A percentile compares a stretch with the other conserved stretches of the same genome.
These are phyloP conservation scores for Procavia capensis DNA, from an alignment of 2,113 vertebrate genomes.

Conservation along the genomic window DNA sequence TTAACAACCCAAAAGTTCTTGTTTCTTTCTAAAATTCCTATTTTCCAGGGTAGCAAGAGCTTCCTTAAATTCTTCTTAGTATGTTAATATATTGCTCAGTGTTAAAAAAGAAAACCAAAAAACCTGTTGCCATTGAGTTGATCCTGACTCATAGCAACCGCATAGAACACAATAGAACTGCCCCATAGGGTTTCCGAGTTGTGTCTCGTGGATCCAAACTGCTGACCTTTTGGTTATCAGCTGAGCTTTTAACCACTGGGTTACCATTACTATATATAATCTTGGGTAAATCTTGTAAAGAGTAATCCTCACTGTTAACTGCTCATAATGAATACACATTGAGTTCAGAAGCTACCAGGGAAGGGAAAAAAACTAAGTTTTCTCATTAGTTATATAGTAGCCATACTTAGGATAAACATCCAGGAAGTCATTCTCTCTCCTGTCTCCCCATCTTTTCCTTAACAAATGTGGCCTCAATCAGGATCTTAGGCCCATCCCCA, in stretches of 20 bases:
- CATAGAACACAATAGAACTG: too few species aligned
- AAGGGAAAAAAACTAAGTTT: not conserved
- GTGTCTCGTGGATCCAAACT: too few species aligned
- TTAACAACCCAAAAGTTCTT: not conserved
- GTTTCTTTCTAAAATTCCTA: not conserved
- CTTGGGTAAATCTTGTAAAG: not conserved
- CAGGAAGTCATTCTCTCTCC: not conserved
- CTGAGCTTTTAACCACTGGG: too few species aligned
- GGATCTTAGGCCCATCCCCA: not conserved
- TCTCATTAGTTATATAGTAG: not conserved
- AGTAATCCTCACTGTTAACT: not conserved
- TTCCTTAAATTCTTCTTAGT: slow-evolving; percentile 30
- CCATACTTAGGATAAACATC: not conserved
- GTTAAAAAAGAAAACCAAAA: too few species aligned
- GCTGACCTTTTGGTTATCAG: too few species aligned
- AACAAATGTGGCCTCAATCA: not conserved
- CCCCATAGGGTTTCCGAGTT: too few species aligned
- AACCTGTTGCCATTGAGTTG: too few species aligned
- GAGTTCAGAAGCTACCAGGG: slow-evolving; percentile 11
- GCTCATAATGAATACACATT: not conserved
- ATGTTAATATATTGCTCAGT: not conserved
- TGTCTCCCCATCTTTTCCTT: not conserved
- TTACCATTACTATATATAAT: not conserved
- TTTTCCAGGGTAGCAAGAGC: slow-evolving; percentile 17
- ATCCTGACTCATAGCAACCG: too few species aligned